Conservation (phyloP, 2,797 vertebrate genomes). For the Sternotherus odoratus region DNA sequence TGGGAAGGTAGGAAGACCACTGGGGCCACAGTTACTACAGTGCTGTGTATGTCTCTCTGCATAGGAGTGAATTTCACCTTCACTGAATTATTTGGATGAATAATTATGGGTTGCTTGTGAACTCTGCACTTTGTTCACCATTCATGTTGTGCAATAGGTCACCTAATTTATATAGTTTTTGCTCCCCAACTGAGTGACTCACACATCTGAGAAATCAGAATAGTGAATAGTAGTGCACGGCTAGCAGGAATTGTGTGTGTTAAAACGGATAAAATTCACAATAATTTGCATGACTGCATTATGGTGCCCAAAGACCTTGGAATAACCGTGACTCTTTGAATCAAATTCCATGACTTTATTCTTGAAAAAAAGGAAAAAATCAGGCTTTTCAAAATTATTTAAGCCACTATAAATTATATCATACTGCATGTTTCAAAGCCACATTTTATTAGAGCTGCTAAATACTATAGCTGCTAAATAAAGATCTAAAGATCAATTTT, state of each 20-base stretch:
- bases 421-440: background rate
- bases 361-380: background rate
- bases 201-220: background rate
- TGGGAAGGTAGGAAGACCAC: background rate
- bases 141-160: background rate
- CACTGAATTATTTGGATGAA: background rate
- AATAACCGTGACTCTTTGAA: background rate
- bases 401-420: background rate
- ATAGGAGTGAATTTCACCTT: background rate
- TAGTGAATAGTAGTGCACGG: background rate
- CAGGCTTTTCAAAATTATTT: background rate
- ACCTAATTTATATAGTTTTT: background rate
- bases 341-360: constrained; percentile 36
- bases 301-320: background rate
- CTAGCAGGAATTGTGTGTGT: background rate
- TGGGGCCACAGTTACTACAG: background rate
- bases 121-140: background rate
- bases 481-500: background rate
- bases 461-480: constrained; percentile 25
- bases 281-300: background rate
- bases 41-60: background rate
- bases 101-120: background rate
- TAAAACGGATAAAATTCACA: background rate
- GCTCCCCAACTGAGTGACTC: background rate
- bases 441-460: constrained; percentile 42